Evolutionary conservation across 2,797 vertebrate genomes (phyloP).

Genomic region (Phalanger gymnotis): DNA sequence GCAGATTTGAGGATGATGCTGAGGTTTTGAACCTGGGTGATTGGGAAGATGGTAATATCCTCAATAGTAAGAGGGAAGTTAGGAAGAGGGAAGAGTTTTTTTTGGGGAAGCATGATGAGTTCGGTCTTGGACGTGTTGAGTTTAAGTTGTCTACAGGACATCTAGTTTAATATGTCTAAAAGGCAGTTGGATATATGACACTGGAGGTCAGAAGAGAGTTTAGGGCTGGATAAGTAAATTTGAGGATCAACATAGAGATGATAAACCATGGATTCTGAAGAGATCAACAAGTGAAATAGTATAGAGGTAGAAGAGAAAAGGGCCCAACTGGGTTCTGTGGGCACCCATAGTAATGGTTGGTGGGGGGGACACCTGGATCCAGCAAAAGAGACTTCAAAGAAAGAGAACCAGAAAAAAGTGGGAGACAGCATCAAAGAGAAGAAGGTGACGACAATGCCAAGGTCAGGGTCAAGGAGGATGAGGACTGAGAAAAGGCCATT

Average conservation of each 20-base stretch:
- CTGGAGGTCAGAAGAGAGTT: background rate
- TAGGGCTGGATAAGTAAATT: background rate
- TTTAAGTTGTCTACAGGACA: background rate
- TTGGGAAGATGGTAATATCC: background rate
- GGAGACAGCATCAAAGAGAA: background rate
- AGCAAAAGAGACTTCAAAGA: background rate
- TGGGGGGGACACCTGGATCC: background rate
- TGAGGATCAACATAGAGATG: background rate
- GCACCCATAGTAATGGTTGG: background rate
- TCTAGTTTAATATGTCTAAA: background rate
- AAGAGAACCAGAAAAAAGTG: background rate
- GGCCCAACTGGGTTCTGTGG: background rate
- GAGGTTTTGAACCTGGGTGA: background rate
- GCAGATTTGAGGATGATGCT: background rate
- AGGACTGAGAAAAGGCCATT: background rate
- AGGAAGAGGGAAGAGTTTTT: background rate
- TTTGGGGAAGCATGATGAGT: background rate
- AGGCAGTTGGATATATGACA: background rate
- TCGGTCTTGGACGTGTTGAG: background rate
- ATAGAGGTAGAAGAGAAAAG: background rate
- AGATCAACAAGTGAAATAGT: background rate
- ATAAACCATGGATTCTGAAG: background rate
- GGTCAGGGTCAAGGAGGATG: background rate
- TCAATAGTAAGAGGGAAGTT: background rate
- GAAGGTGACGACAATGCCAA: background rate